Conservation (phyloP, 2,888 invertebrate genomes). For the Pimpla rufipes region DNA sequence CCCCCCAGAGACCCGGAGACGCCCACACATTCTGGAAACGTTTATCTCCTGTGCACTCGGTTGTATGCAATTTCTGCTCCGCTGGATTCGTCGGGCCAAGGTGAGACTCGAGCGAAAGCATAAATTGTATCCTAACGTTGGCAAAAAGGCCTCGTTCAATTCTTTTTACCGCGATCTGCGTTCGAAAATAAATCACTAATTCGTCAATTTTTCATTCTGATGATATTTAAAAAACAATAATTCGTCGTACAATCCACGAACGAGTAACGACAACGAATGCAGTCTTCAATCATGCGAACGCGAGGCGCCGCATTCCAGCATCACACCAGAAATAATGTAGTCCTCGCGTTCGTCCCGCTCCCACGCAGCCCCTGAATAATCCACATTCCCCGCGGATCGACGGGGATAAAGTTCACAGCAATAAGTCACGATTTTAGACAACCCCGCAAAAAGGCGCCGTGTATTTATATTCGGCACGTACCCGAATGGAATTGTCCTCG, state of each 20-base stretch:
- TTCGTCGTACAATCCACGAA: background rate
- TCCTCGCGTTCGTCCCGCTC: background rate
- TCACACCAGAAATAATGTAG: slow-evolving; percentile 16
- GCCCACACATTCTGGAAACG: slow-evolving; percentile 40
- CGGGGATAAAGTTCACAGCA: slow-evolving; percentile 17
- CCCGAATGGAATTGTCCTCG: slow-evolving; percentile 48
- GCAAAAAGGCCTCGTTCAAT: background rate
- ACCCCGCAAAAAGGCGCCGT: slow-evolving; percentile 18
- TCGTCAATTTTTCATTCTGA: background rate
- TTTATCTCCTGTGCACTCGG: slow-evolving; percentile 10
- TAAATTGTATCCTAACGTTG: background rate
- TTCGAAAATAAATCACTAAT: background rate
- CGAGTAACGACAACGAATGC: background rate
- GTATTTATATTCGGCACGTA: slow-evolving; percentile 43
- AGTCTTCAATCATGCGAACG: background rate
- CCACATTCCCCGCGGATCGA: background rate
- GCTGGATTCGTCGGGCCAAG: background rate
- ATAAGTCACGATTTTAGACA: slow-evolving; percentile 35
- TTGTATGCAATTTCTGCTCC: background rate
- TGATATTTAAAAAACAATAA: background rate
- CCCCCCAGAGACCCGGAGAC: slow-evolving; percentile 15
- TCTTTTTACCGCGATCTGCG: background rate
- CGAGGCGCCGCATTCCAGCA: background rate
- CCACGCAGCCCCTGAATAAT: background rate
- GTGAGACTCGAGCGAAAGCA: background rate